Percentiles rank a stretch among this genome's conserved stretches.
These are phyloP conservation scores for Tretioscincus oriximinensis DNA, from an alignment of 2,113 vertebrate species.

Conservation along the genomic window DNA sequence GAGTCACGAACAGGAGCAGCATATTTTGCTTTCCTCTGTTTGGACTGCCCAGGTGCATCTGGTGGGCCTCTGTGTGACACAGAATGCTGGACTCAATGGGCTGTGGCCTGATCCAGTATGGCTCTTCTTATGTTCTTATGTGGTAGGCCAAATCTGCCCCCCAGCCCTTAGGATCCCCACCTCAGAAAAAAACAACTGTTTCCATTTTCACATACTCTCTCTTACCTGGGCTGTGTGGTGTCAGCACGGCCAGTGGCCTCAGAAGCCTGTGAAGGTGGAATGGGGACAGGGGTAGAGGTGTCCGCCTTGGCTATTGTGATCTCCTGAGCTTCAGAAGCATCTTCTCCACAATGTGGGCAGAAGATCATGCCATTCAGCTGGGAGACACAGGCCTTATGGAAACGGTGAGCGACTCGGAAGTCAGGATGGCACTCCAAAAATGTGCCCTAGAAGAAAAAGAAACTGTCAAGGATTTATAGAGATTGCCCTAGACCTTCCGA, in stretches of 20 bases:
- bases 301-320: slow-evolving; percentile 81
- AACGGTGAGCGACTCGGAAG: slow-evolving; percentile 87
- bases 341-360: slow-evolving; percentile 91
- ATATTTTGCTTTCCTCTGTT: too few relatives aligned
- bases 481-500: too few relatives aligned
- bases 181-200: too few relatives aligned
- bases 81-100: too few relatives aligned
- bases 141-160: too few relatives aligned
- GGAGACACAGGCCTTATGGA: slow-evolving; percentile 88
- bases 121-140: too few relatives aligned
- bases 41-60: too few relatives aligned
- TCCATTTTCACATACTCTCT: slow-evolving; percentile 11
- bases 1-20: too few relatives aligned
- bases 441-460: slow-evolving; percentile 75
- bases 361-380: slow-evolving; percentile 88
- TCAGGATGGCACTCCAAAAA: slow-evolving; percentile 91
- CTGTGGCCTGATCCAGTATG: too few relatives aligned
- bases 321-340: slow-evolving; percentile 88
- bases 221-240: slow-evolving; percentile 80
- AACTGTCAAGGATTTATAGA: not conserved
- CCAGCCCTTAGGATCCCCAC: too few relatives aligned
- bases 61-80: too few relatives aligned
- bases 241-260: slow-evolving; percentile 62
- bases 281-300: slow-evolving; percentile 50
- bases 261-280: slow-evolving; percentile 41